A percentile compares a stretch with the other conserved stretches of the same genome.
These are phyloP conservation scores for Sula dactylatra DNA, from an alignment of 2,113 vertebrate genomes.

Conservation along the genomic window DNA sequence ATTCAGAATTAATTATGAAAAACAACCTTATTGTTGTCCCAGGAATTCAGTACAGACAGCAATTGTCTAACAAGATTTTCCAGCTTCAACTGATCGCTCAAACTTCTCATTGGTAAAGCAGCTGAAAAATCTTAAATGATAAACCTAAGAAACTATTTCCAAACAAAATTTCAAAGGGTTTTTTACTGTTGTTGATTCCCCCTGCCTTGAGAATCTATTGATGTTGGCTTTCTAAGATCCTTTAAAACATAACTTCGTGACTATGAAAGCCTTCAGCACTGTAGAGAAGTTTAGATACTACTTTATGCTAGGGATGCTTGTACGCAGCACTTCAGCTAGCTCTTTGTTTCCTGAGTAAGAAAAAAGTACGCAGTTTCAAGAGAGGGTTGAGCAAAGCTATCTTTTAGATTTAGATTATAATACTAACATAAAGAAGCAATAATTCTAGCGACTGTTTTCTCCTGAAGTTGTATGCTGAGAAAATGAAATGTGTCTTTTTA, in stretches of 20 bases:
- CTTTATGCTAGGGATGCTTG: not conserved
- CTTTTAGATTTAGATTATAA: not conserved
- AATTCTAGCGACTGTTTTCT: not conserved
- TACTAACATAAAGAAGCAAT: not conserved
- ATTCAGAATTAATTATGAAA: slow-evolving; percentile 42
- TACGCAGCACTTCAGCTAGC: not conserved
- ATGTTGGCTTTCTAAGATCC: not conserved
- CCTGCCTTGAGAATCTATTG: not conserved
- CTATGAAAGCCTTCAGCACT: not conserved
- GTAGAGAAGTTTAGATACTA: not conserved
- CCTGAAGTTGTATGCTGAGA: not conserved
- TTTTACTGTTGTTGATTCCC: not conserved
- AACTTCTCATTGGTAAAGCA: not conserved
- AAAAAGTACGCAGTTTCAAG: not conserved
- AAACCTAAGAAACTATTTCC: not conserved
- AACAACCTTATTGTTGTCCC: not conserved
- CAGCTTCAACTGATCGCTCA: not conserved
- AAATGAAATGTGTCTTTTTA: not conserved
- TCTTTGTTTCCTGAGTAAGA: not conserved
- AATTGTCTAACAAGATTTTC: not conserved
- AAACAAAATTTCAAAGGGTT: not conserved
- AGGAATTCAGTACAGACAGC: not conserved
- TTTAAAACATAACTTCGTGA: not conserved
- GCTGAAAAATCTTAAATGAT: not conserved
- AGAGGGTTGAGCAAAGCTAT: not conserved